Percentiles rank a stretch among this genome's conserved stretches.
phyloP scores from a whole-genome alignment of 2,797 vertebrate genomes.

The Oryzias sinensis region DNA sequence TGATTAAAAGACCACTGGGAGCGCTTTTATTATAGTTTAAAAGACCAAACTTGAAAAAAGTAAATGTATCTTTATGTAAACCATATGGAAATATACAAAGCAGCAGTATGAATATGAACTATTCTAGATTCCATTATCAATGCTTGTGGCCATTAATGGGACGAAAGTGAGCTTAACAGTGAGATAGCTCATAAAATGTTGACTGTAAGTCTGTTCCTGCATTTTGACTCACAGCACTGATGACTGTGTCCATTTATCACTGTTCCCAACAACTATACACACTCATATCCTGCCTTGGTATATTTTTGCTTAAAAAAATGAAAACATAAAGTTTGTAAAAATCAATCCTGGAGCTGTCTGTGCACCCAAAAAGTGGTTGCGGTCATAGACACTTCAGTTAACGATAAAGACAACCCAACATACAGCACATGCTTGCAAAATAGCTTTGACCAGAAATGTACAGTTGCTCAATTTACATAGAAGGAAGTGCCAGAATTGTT shows the following conservation, averaged over 20 bases:
- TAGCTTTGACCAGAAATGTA: constrained; percentile 37
- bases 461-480: constrained; percentile 44
- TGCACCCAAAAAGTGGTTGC: no score
- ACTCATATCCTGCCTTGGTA: constrained; percentile 17
- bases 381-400: no score
- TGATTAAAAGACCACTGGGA: no score
- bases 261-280: constrained; percentile 49
- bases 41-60: no score
- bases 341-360: no score
- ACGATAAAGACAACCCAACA: background rate
- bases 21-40: no score
- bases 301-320: no score
- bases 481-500: constrained; percentile 38
- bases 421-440: constrained; percentile 45
- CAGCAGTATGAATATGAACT: background rate
- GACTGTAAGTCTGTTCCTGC: constrained; percentile 31
- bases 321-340: no score
- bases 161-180: background rate
- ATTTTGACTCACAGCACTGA: constrained; percentile 51
- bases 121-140: background rate
- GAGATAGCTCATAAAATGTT: constrained; percentile 12
- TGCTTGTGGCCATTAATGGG: background rate
- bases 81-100: background rate
- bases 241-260: constrained; percentile 53
- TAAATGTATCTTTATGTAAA: no score